Evolutionary conservation across 2,113 vertebrate species (phyloP).

Genomic region (Psittacara wagleri): DNA sequence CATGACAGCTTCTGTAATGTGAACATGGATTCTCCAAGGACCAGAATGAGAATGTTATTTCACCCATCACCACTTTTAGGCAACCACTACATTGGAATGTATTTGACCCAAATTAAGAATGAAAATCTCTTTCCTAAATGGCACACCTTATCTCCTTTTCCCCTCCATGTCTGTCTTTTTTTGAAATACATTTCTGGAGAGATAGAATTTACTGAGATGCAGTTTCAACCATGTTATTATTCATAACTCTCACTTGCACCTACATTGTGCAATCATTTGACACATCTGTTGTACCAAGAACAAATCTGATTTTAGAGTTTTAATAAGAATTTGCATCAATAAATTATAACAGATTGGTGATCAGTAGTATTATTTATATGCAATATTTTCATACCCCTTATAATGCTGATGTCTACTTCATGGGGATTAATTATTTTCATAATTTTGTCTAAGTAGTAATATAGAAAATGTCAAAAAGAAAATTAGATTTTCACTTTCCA

Average conservation of each 20-base stretch:
- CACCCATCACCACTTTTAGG: background rate
- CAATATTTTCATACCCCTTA: constrained; percentile 53
- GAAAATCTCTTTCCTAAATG: background rate
- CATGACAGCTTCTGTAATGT: background rate
- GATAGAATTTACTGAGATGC: background rate
- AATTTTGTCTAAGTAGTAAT: constrained; percentile 62
- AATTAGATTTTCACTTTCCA: constrained; percentile 67
- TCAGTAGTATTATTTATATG: constrained; percentile 62
- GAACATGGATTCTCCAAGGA: background rate
- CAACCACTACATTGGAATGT: background rate
- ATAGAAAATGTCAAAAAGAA: constrained; percentile 70
- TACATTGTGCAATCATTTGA: constrained; percentile 29
- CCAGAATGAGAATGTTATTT: background rate
- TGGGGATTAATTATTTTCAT: constrained; percentile 70
- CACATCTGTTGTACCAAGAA: constrained; percentile 30
- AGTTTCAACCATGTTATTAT: background rate
- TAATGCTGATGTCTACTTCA: constrained; percentile 55
- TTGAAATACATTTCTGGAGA: background rate
- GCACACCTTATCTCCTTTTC: background rate
- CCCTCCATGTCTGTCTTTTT: background rate
- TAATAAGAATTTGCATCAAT: constrained; percentile 54
- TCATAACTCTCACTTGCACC: constrained; percentile 29
- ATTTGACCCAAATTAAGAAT: background rate
- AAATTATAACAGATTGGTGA: constrained; percentile 65
- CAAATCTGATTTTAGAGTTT: constrained; percentile 51